Base-by-base conservation (phyloP, 92 coral and sea anemone genomes). In the Heliopora coerulea region DNA sequence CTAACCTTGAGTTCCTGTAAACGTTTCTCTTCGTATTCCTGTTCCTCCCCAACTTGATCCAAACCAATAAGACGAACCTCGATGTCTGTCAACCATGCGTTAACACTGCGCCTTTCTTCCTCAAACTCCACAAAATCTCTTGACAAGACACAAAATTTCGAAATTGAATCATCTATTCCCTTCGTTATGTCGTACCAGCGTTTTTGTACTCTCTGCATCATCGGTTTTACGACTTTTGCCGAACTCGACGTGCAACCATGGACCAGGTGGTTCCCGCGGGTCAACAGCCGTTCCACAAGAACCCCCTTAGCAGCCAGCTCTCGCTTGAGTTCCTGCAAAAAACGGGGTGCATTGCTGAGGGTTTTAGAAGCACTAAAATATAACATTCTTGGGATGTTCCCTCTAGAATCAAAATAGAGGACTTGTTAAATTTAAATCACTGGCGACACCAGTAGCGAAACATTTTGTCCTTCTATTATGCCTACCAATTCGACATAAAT, bases 1-100 rank as follows among this genome's bases (percentile, higher is more conserved):
- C 42, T 37, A 80, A 93, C 98, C 92, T 93, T 93, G 0, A 95
- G 89, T 60, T 82, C 87, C 14, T 90, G 91, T 3, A 95, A 32
- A 18, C 77, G 91, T 78, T 88, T 88, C 28, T 80, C 89, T 48
- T 86, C 86, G 1, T 85, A 85, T 4, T 81, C 84, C 35, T 72
- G 87, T 68, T 95, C 95, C 4, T 88, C 88, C 0, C 91, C 87
- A 65, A 78, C 86, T 29, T 96, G 96, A 86, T 95, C 99, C 20
- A 95, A 87, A 0, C 86, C 86, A 59, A 95, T 90, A 59, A 95
- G 83, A 75, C 81, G 86, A 14, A 92, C 81, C 59, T 95, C 99
- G 27, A 86, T 82, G 48, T 95, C 96, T 25, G 96, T 95, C 25
- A 95, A 80, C 85, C 91, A 90, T 12, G 91, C 85, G 80, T 82